Evolutionary conservation across 2,888 invertebrate genomes (phyloP).

Genomic region (Isotomurus palustris): DNA sequence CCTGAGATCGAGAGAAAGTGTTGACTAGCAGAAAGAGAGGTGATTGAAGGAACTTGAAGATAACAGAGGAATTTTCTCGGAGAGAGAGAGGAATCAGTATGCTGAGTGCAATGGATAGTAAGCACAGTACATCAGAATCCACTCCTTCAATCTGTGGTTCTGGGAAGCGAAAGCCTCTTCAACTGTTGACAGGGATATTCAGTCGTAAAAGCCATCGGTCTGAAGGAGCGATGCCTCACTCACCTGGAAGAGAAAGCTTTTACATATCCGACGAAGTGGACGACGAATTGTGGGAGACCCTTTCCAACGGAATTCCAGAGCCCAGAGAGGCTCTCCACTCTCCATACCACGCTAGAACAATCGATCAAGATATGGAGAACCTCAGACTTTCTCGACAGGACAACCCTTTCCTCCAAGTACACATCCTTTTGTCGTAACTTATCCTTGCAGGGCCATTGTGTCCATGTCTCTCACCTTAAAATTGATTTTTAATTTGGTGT

Average conservation of each 20-base stretch:
- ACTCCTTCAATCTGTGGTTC: conserved; percentile 18
- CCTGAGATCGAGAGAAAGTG: too few relatives aligned
- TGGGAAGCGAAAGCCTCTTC: conserved; percentile 36
- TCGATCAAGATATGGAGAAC: conserved; percentile 77
- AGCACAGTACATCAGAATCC: conserved; percentile 19
- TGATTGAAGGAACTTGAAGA: too few relatives aligned
- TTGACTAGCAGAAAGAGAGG: too few relatives aligned
- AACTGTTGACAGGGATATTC: conserved; percentile 41
- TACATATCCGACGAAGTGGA: conserved; percentile 40
- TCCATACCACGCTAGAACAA: conserved; percentile 44
- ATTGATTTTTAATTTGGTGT: too few relatives aligned
- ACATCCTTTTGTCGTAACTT: too few relatives aligned
- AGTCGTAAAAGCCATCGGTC: conserved; percentile 31
- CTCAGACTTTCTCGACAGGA: conserved; percentile 74
- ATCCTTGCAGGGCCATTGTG: too few relatives aligned
- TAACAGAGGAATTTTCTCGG: background rate
- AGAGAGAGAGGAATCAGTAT: background rate
- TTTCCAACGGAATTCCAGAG: conserved; percentile 31
- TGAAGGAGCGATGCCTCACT: conserved; percentile 19
- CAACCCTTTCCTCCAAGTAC: conserved; percentile 75
- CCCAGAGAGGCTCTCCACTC: conserved; percentile 45
- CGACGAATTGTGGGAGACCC: conserved; percentile 33
- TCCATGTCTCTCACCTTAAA: too few relatives aligned
- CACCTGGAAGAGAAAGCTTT: conserved; percentile 24
- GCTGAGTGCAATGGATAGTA: conserved; percentile 7